phyloP scores from a whole-genome alignment of 1,140 invertebrate genomes.

The Drosophila rufa region DNA sequence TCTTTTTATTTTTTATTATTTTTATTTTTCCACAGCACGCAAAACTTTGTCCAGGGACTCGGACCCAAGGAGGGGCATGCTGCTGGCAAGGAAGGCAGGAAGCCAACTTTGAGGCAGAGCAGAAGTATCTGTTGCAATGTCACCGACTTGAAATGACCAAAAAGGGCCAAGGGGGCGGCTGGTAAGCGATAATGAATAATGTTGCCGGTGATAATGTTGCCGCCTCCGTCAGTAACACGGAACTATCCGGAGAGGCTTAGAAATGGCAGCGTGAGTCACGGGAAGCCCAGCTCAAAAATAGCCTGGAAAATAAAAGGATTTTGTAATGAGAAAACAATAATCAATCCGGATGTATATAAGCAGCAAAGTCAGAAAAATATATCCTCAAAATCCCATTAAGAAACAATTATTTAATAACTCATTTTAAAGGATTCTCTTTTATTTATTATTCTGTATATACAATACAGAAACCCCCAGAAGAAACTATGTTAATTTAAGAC shows the following conservation, averaged over 20 bases:
- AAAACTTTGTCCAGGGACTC: slow-evolving; percentile 72
- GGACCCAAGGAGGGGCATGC: slow-evolving; percentile 41
- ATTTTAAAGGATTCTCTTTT: too few species aligned
- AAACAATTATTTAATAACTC: too few species aligned
- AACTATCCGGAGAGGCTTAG: slow-evolving; percentile 6
- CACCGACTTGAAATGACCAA: slow-evolving; percentile 69
- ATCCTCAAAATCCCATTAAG: too few species aligned
- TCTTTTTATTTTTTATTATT: slow-evolving; percentile 37
- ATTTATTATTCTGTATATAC: too few species aligned
- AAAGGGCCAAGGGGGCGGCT: background rate
- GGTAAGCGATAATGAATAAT: slow-evolving; percentile 77
- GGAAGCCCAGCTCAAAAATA: background rate
- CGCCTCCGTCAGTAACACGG: slow-evolving; percentile 58
- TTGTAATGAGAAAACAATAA: too few species aligned
- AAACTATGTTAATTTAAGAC: too few species aligned
- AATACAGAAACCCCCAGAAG: too few species aligned
- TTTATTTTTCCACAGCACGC: slow-evolving; percentile 44
- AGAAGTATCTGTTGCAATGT: slow-evolving; percentile 76
- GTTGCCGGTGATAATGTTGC: slow-evolving; percentile 76
- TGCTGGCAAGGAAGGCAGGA: background rate
- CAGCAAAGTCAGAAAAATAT: too few species aligned
- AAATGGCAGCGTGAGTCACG: slow-evolving; percentile 21
- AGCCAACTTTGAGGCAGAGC: slow-evolving; percentile 61
- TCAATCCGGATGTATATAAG: too few species aligned
- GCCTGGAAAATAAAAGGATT: too few species aligned